phyloP scores from a whole-genome alignment of 2,113 vertebrate species.

The Argyrosomus japonicus region DNA sequence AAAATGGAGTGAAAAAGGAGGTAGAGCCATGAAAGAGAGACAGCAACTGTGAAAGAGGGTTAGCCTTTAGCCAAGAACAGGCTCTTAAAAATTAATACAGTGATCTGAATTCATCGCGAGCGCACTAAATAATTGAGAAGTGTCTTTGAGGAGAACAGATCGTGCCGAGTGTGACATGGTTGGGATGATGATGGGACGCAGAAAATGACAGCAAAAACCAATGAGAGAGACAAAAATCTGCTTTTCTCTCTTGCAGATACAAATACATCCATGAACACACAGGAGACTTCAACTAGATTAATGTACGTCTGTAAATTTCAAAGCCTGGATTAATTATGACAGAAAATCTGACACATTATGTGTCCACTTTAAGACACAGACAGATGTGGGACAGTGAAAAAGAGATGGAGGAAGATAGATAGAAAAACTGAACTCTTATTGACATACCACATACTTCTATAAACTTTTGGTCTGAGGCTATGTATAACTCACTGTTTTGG shows the following conservation, averaged over 20 bases:
- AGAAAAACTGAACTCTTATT: no score
- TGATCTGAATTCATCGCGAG: constrained; percentile 80
- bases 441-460: not conserved
- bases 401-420: not conserved
- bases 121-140: constrained; percentile 82
- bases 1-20: constrained; percentile 24
- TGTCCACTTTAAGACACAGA: constrained; percentile 6
- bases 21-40: constrained; percentile 53
- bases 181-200: constrained; percentile 30
- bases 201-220: constrained; percentile 34
- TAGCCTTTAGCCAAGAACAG: constrained; percentile 71
- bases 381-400: not conserved
- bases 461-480: not conserved
- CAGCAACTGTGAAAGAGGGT: constrained; percentile 57
- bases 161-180: constrained; percentile 48
- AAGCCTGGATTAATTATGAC: constrained; percentile 11
- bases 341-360: not conserved
- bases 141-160: constrained; percentile 69
- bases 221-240: constrained; percentile 30
- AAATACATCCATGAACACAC: constrained; percentile 15
- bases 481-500: not conserved
- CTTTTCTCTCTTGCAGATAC: not conserved
- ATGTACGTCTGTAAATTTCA: not conserved
- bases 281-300: not conserved
- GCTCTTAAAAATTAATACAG: constrained; percentile 83